phyloP scores from a whole-genome alignment of 1,140 invertebrate genomes.

The Phymorhynchus buccinoides region DNA sequence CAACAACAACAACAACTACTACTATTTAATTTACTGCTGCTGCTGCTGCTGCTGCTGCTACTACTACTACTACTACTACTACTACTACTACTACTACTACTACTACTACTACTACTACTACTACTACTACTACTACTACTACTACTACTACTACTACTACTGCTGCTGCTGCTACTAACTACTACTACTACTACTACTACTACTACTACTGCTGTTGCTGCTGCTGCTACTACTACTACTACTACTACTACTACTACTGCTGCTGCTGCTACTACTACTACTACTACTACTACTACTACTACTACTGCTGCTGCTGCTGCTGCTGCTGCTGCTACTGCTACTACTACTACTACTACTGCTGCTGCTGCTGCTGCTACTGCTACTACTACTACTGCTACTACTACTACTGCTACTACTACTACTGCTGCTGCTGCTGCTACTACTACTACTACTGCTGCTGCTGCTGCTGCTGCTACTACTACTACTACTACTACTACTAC shows the following conservation, averaged over 20 bases:
- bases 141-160: constrained; percentile 38
- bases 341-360: constrained; percentile 35
- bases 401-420: no score
- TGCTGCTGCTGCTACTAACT: constrained; percentile 35
- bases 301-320: no score
- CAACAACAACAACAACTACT: constrained; percentile 38
- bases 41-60: constrained; percentile 34
- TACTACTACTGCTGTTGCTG: constrained; percentile 27
- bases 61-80: constrained; percentile 34
- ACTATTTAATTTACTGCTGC: constrained; percentile 32
- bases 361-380: neutral
- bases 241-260: constrained; percentile 29
- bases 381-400: constrained; percentile 23
- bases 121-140: constrained; percentile 40
- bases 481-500: constrained; percentile 35
- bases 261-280: neutral
- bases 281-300: constrained; percentile 27
- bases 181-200: constrained; percentile 32
- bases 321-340: neutral
- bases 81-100: constrained; percentile 38
- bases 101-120: constrained; percentile 31
- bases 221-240: constrained; percentile 37
- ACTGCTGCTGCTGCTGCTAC: neutral
- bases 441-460: constrained; percentile 35
- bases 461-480: constrained; percentile 36